Percentiles rank a stretch among this genome's conserved stretches.
phyloP scores from a whole-genome alignment of 1,140 invertebrate species.

The Stegodyphus dumicola region DNA sequence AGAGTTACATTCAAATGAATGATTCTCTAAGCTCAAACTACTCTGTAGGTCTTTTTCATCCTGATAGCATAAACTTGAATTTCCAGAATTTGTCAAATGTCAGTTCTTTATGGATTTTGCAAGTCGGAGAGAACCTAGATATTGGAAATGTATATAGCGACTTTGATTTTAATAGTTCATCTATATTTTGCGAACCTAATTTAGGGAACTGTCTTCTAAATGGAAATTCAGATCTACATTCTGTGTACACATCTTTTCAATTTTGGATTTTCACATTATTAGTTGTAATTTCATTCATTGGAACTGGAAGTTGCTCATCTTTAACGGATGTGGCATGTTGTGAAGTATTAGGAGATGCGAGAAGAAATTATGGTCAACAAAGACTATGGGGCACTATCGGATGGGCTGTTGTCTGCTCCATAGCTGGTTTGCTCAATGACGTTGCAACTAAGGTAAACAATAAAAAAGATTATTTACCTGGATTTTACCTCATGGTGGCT shows the following conservation, averaged over 20 bases:
- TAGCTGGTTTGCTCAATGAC: constrained; percentile 82
- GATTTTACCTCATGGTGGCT: constrained; percentile 79
- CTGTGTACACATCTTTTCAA: constrained; percentile 37
- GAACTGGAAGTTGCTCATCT: constrained; percentile 36
- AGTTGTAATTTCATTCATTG: constrained; percentile 53
- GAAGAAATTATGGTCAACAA: constrained; percentile 78
- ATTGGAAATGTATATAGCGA: too few relatives aligned
- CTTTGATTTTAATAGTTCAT: background rate
- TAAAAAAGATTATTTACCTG: constrained; percentile 80
- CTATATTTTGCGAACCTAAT: background rate
- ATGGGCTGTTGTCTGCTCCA: constrained; percentile 79
- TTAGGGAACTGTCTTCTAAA: background rate
- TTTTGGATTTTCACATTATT: constrained; percentile 63
- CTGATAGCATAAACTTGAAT: background rate
- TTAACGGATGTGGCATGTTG: constrained; percentile 57
- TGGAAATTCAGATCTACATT: background rate
- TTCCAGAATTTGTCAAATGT: background rate
- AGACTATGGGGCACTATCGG: constrained; percentile 80
- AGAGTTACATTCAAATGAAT: background rate
- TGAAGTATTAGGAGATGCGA: constrained; percentile 61
- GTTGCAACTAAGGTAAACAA: constrained; percentile 74
- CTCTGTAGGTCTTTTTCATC: background rate
- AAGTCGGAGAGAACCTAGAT: background rate
- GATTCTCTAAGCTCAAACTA: background rate
- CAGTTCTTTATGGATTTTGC: background rate